Base-by-base conservation (phyloP, 2,113 vertebrate species). In the Spilogale gracilis region DNA sequence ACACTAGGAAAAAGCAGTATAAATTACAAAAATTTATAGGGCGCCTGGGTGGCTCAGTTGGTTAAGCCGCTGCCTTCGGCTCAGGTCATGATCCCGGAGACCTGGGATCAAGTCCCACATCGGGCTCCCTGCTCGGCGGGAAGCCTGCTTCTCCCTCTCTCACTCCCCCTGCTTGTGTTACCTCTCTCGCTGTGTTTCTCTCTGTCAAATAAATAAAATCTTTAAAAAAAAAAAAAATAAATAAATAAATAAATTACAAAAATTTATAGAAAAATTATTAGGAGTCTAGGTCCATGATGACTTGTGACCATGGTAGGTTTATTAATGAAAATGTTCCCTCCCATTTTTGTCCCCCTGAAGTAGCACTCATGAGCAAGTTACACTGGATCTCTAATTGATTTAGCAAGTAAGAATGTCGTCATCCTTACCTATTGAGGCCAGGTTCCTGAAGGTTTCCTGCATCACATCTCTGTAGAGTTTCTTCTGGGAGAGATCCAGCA, bases 401-500 rank as follows among this genome's bases (percentile, higher is more conserved):
- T 78, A 76, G 48, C n/a, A 52, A 63, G 25, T n/a, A 87, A 54
- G 52, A 81, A 78, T 65, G 71, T 52, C 23, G 48, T 84, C 67
- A 50, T 89, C 65, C 94, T 58, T 92, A 97, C 92, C 97, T 84
- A 96, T 10, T 52, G 82, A 95, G 43, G 91, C 90, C 92, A 95
- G 30, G 45, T 96, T 97, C 82, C 45, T 67, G 56, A 96, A 87
- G 76, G 93, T 98, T 73, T 97, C 94, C 56, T 73, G 58, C 95
- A 96, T 97, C 90, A 98, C 95, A 25, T 97, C 95, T 88, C 56
- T 94, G 91, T 74, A 94, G 73, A 98, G 80, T 61, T 30, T 7
- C 50, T 81, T 91, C 95, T 97, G 93, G 48, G 27, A 74, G 20
- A 63, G 73, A 56, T 85, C 88, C 48, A 95, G 61, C 20, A 91